Conservation (phyloP, 2,888 invertebrate genomes). For the Rotaria macrura region DNA sequence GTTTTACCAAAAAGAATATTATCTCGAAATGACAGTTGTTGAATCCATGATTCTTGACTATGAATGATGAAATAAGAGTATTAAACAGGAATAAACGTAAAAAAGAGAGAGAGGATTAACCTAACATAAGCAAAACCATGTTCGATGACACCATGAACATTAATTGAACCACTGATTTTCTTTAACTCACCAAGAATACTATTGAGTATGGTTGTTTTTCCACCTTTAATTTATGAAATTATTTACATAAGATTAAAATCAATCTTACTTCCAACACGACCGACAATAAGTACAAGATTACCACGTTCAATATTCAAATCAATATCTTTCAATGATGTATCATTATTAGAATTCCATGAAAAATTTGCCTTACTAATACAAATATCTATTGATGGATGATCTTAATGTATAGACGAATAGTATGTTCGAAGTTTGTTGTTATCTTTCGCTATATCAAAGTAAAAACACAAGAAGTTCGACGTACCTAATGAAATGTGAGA, state of each 20-base stretch:
- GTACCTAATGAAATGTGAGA: background rate
- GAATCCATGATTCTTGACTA: slow-evolving; percentile 76
- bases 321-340: background rate
- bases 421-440: background rate
- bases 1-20: slow-evolving; percentile 83
- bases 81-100: slow-evolving; percentile 51
- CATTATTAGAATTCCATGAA: background rate
- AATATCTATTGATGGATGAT: background rate
- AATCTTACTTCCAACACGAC: background rate
- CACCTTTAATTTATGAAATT: slow-evolving; percentile 54
- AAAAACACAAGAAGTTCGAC: background rate
- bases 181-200: slow-evolving; percentile 75
- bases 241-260: background rate
- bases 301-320: background rate
- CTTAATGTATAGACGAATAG: background rate
- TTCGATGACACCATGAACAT: slow-evolving; percentile 35
- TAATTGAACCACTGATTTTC: slow-evolving; percentile 57
- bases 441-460: background rate
- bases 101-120: slow-evolving; percentile 38
- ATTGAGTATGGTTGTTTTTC: slow-evolving; percentile 74
- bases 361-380: background rate
- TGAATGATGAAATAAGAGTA: slow-evolving; percentile 64
- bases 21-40: slow-evolving; percentile 74
- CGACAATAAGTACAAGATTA: background rate
- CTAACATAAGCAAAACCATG: slow-evolving; percentile 31